Percentiles rank a stretch among this genome's conserved stretches.
phyloP scores from a whole-genome alignment of 2,888 invertebrate genomes.

The Gasteruption jaculator region DNA sequence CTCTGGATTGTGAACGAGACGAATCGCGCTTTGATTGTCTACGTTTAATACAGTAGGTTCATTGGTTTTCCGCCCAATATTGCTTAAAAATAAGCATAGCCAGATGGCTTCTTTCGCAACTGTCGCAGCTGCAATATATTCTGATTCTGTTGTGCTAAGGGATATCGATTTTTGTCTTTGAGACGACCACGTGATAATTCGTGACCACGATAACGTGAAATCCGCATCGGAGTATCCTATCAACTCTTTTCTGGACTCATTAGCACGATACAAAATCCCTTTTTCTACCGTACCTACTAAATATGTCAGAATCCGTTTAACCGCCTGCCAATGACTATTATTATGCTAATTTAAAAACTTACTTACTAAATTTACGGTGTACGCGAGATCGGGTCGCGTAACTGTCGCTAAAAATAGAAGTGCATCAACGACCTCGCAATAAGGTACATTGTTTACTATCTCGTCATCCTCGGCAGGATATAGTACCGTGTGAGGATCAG shows the following conservation, averaged over 20 bases:
- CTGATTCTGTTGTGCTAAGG: constrained; percentile 10
- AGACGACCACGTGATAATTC: constrained; percentile 14
- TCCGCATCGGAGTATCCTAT: constrained; percentile 11
- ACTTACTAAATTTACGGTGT: no score
- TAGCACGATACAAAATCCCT: no score
- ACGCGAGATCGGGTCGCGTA: no score
- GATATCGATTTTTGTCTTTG: constrained; percentile 14
- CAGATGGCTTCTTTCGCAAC: constrained; percentile 14
- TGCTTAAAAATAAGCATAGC: constrained; percentile 10
- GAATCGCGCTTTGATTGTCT: constrained; percentile 19
- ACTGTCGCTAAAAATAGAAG: no score
- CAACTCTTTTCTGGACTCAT: neutral
- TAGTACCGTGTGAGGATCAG: constrained; percentile 1
- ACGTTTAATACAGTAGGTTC: constrained; percentile 9
- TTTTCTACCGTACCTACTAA: no score
- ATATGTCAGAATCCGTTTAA: no score
- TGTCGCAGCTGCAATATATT: constrained; percentile 9
- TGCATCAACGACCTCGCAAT: no score
- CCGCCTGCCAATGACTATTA: no score
- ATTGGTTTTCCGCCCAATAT: constrained; percentile 11
- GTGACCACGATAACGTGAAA: constrained; percentile 7
- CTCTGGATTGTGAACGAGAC: constrained; percentile 16
- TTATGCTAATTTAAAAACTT: no score
- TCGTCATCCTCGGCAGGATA: no score
- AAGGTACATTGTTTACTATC: no score